phyloP scores from a whole-genome alignment of 2,888 invertebrate species.

The Protodeltote pygarga region DNA sequence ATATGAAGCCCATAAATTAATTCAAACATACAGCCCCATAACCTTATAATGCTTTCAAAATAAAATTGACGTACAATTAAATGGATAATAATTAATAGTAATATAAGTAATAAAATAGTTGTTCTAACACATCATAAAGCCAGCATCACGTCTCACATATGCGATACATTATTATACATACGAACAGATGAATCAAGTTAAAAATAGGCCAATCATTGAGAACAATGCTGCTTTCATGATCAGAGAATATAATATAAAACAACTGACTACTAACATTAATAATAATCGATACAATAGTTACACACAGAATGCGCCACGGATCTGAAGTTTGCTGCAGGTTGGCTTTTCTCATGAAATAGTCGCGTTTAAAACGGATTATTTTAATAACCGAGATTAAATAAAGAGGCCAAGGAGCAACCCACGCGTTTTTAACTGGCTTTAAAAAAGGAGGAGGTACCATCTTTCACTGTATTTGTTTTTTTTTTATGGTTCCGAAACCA shows the following conservation, averaged over 20 bases:
- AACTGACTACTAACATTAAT: slow-evolving; percentile 10
- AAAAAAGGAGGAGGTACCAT: no score
- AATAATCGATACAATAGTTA: slow-evolving; percentile 5
- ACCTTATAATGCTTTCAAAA: slow-evolving; percentile 40
- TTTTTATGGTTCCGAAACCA: no score
- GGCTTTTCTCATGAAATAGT: no score
- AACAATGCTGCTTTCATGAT: slow-evolving; percentile 29
- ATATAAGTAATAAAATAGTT: slow-evolving; percentile 25
- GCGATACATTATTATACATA: slow-evolving; percentile 20
- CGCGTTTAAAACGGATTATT: no score
- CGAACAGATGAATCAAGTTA: slow-evolving; percentile 17
- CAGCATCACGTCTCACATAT: slow-evolving; percentile 29
- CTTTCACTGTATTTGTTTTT: no score
- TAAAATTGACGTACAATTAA: slow-evolving; percentile 18
- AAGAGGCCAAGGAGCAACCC: no score
- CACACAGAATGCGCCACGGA: no score
- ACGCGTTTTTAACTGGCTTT: no score
- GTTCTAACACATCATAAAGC: slow-evolving; percentile 20
- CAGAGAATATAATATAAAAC: slow-evolving; percentile 9
- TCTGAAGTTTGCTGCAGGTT: no score
- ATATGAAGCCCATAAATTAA: slow-evolving; percentile 54
- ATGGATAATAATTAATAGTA: slow-evolving; percentile 24
- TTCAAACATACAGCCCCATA: slow-evolving; percentile 57
- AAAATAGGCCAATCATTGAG: slow-evolving; percentile 19
- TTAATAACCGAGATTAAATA: no score